A percentile compares a stretch with the other conserved stretches of the same genome.
Conservation (phyloP, 2,888 invertebrate species). For the Leucophora obtusa region DNA sequence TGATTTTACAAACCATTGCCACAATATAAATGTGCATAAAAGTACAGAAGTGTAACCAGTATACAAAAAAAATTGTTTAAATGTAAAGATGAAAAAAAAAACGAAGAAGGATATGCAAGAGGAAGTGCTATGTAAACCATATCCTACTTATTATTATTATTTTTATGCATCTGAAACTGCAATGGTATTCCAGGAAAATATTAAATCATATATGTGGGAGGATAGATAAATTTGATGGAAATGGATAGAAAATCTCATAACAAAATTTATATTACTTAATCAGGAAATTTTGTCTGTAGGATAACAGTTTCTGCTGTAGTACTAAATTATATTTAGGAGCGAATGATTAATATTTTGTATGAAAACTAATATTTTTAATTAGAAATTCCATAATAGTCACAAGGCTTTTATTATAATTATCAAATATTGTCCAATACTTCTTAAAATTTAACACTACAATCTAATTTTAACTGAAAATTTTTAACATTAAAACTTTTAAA, state of each 20-base stretch:
- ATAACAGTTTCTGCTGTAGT: too few species aligned
- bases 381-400: too few species aligned
- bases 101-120: neutral
- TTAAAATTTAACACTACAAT: too few species aligned
- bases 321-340: too few species aligned
- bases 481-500: neutral
- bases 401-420: too few species aligned
- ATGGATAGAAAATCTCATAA: too few species aligned
- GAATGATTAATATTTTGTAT: too few species aligned
- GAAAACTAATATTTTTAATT: too few species aligned
- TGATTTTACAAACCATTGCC: constrained; percentile 5
- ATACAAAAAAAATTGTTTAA: neutral
- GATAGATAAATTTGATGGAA: neutral
- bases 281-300: too few species aligned
- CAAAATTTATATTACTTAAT: too few species aligned
- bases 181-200: constrained; percentile 23
- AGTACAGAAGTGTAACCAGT: neutral
- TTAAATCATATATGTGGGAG: constrained; percentile 25
- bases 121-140: constrained; percentile 43
- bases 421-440: too few species aligned
- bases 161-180: constrained; percentile 27
- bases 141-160: constrained; percentile 41
- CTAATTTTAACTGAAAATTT: too few species aligned
- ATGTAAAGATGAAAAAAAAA: neutral
- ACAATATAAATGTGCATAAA: neutral